Evolutionary conservation across 2,888 invertebrate genomes (phyloP).

Genomic region (Synanthedon vespiformis): DNA sequence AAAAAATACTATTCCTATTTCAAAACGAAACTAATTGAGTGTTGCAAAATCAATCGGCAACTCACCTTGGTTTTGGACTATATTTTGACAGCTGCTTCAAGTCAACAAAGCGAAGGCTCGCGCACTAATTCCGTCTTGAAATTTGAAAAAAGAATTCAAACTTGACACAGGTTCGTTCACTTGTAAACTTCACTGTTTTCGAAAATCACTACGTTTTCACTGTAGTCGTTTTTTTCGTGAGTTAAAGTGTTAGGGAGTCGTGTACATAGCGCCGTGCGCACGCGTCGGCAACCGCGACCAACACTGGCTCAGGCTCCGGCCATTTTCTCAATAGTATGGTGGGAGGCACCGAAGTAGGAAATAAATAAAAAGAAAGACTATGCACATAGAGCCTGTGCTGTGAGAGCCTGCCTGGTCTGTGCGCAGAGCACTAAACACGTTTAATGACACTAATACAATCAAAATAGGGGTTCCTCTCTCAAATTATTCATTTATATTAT

Average conservation of each 20-base stretch:
- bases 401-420: slow-evolving; percentile 20
- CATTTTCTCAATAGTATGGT: slow-evolving; percentile 49
- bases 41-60: background rate
- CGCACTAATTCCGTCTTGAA: slow-evolving; percentile 16
- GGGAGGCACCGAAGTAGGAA: slow-evolving; percentile 50
- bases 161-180: background rate
- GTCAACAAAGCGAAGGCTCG: slow-evolving; percentile 45
- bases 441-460: background rate
- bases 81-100: slow-evolving; percentile 55
- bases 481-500: too few relatives aligned
- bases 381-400: slow-evolving; percentile 20
- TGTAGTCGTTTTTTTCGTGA: slow-evolving; percentile 19
- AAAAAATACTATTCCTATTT: background rate
- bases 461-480: too few relatives aligned
- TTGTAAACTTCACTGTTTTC: slow-evolving; percentile 11
- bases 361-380: slow-evolving; percentile 36
- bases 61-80: slow-evolving; percentile 49
- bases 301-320: slow-evolving; percentile 44
- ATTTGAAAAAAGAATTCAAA: background rate
- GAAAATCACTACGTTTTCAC: slow-evolving; percentile 12
- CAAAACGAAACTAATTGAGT: background rate
- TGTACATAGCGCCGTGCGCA: slow-evolving; percentile 33
- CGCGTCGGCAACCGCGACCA: slow-evolving; percentile 45
- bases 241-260: background rate
- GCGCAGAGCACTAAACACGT: slow-evolving; percentile 3